Base-by-base conservation (phyloP, 2,797 vertebrate genomes). In the Eulemur coronatus region DNA sequence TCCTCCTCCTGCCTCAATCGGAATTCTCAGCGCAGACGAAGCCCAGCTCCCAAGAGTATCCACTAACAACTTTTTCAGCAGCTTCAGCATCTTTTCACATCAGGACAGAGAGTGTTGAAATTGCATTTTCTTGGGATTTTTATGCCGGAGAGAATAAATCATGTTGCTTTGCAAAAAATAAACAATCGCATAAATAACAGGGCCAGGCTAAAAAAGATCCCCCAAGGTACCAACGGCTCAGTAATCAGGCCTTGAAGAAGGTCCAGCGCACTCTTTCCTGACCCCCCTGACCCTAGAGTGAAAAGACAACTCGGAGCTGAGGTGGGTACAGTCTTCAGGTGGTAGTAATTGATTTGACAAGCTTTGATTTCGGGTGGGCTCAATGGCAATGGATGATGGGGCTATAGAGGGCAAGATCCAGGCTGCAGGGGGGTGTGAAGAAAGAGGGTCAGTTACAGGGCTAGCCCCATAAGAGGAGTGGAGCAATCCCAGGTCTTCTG, bases 91-190 rank as follows among this genome's bases (percentile, higher is more conserved):
- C 73, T 96, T 97, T 93, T 76, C 18, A 2, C 33, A 17, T 76
- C 52, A 84, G 93, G 87, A 81, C 15, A 12, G 73, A 94, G 70
- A 91, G 78, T 81, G 92, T 89, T 86, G 97, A 95, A 96, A 91
- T 84, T 84, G 89, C 91, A 88, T 87, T 97, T 97, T 93, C 96
- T 84, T 91, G 79, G 90, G 91, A 72, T 69, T 89, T 97, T 84
- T 79, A 82, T n/a, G 92, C 95, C 4, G 0, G 72, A 93, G 65
- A 96, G 73, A 86, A 96, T 97, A 96, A 96, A 94, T 97, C 96
- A 81, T 67, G 91, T 91, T 78, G 88, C 35, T 82, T 96, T 15
- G 7, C 18, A 52, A 88, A 94, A 84, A 79, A 14, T 33, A 94
- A 96, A 72, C 30, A 84, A 84, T 82, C 84, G 72, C 85, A 78